A percentile compares a stretch with the other conserved stretches of the same genome.
Evolutionary conservation across 2,888 invertebrate genomes (phyloP).

Genomic region (Teleiodes luculella): DNA sequence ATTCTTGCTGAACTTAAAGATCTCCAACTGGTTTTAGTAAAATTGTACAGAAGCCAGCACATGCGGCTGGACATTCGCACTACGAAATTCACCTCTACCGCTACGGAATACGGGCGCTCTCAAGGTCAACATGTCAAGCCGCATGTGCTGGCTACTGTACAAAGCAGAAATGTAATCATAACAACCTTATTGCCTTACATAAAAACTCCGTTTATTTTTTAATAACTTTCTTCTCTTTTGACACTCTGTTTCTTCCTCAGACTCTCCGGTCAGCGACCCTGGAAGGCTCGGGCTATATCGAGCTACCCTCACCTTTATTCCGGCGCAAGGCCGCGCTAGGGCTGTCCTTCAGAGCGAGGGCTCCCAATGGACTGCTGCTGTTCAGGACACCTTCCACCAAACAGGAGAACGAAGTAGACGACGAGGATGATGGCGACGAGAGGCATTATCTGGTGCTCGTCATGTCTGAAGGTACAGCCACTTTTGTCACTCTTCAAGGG

Average conservation of each 20-base stretch:
- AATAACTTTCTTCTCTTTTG: neutral
- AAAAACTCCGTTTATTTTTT: too few relatives aligned
- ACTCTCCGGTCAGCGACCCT: slow-evolving; percentile 84
- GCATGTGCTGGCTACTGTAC: too few relatives aligned
- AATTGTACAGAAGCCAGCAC: too few relatives aligned
- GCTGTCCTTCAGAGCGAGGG: slow-evolving; percentile 86
- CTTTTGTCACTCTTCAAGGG: too few relatives aligned
- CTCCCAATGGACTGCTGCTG: slow-evolving; percentile 83
- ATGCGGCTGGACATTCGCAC: too few relatives aligned
- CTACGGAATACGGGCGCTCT: too few relatives aligned
- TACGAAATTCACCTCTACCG: too few relatives aligned
- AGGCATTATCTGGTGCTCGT: slow-evolving; percentile 53
- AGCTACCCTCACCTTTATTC: slow-evolving; percentile 83
- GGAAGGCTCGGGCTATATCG: slow-evolving; percentile 88
- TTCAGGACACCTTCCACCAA: slow-evolving; percentile 77
- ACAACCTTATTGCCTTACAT: too few relatives aligned
- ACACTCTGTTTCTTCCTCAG: slow-evolving; percentile 44
- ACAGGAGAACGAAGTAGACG: slow-evolving; percentile 47
- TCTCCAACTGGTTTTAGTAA: too few relatives aligned
- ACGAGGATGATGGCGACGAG: slow-evolving; percentile 46
- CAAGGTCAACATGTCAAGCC: too few relatives aligned
- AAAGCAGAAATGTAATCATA: too few relatives aligned
- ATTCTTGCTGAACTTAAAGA: too few relatives aligned
- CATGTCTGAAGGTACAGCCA: slow-evolving; percentile 52
- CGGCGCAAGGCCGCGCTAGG: slow-evolving; percentile 84